Evolutionary conservation across 1,140 invertebrate species (phyloP), one percentile per base, ranked within the genome.

Genomic region (Leptinotarsa undecemlineata): DNA sequence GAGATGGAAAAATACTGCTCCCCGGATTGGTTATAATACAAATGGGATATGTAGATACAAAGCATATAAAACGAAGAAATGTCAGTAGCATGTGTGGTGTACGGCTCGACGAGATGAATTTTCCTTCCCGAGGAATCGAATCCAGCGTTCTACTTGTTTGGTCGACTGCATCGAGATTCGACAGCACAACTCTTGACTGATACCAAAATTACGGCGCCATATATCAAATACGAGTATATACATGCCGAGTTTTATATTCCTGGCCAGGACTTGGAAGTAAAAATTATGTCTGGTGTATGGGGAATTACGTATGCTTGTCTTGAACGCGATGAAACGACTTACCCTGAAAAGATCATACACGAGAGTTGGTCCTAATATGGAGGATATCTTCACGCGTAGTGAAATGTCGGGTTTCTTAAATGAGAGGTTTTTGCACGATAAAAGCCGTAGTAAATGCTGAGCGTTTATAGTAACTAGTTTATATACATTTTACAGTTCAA

Each of bases 1-100:
- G 77, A 78, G 78, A 75, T 67, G 73, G 78, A 78, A 51, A 71
- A 74, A 71, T 76, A 79, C 80, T 77, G 47, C 68, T 60, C 74
- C 74, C 68, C 76, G 81, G 81, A 82, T 81, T 82, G 81, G 80
- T 80, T 81, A 78, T 83, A 83, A 83, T 83, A 83, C 82, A 83
- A 83, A 81, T 82, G 81, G 82, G 81, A 83, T 83, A 82, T 80
- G 81, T 82, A 82, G 82, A 82, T 82, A 83, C 81, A 83, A 76
- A 81, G 80, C 79, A 78, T 80, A 83, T 82, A 81, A 80, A 83
- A 79, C 74, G 78, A 81, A 79, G 80, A 82, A 82, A 82, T 78
- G 81, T 82, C 81, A 82, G 77, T 80, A 79, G 74, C 80, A 82
- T 82, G 76, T 82, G 79, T 77, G 78, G 33, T 70, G 68, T 70